These are phyloP conservation scores for Polymixis lichenea DNA, from an alignment of 2,888 invertebrate genomes.

Conservation along the genomic window DNA sequence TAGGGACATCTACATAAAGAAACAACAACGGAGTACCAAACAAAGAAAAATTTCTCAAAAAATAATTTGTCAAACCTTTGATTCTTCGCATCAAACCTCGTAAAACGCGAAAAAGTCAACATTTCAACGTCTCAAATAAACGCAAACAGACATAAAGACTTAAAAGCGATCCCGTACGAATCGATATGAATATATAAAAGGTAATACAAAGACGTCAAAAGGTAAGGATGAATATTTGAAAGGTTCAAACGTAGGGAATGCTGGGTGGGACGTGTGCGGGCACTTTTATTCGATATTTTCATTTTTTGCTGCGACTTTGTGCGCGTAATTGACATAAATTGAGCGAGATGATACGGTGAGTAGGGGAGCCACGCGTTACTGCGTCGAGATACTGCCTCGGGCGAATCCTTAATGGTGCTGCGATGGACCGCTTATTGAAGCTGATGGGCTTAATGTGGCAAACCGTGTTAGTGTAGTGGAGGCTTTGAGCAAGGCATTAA, in stretches of 20 bases:
- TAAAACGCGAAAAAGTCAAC: conserved; percentile 57
- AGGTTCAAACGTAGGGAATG: conserved; percentile 63
- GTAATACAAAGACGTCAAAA: conserved; percentile 75
- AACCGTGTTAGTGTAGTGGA: conserved; percentile 34
- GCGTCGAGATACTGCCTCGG: conserved; percentile 42
- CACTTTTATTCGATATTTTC: conserved; percentile 72
- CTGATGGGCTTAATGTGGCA: conserved; percentile 52
- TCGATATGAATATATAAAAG: conserved; percentile 68
- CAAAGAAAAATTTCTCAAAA: conserved; percentile 30
- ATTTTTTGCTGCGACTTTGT: conserved; percentile 65
- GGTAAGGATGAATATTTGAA: conserved; percentile 78
- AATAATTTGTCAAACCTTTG: conserved; percentile 50
- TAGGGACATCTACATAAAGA: background rate
- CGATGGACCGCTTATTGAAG: conserved; percentile 60
- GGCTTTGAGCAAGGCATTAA: conserved; percentile 15
- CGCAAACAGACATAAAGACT: conserved; percentile 60
- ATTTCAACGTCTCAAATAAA: conserved; percentile 60
- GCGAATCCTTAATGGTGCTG: conserved; percentile 51
- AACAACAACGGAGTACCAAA: conserved; percentile 13
- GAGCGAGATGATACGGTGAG: conserved; percentile 66
- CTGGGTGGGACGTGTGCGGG: conserved; percentile 65
- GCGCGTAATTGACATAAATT: conserved; percentile 76
- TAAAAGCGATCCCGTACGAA: conserved; percentile 65
- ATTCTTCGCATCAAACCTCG: conserved; percentile 27
- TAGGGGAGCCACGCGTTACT: conserved; percentile 44